A percentile compares a stretch with the other conserved stretches of the same genome.
phyloP scores from a whole-genome alignment of 2,888 invertebrate species.

The Eristalis arbustorum region DNA sequence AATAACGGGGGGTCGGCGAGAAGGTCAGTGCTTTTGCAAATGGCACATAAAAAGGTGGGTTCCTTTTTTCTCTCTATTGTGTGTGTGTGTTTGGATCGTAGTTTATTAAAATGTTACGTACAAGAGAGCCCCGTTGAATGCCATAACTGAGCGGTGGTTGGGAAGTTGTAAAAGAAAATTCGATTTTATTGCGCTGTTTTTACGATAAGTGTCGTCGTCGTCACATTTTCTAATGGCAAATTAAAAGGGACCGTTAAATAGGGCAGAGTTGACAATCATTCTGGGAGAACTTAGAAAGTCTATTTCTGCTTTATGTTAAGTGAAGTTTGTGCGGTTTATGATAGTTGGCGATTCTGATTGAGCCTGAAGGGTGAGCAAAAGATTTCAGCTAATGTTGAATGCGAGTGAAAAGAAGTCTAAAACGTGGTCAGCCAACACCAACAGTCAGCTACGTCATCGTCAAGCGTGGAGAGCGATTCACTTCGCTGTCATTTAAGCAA shows the following conservation, averaged over 20 bases:
- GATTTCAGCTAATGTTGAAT: too few species aligned
- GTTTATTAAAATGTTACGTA: background rate
- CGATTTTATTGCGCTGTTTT: background rate
- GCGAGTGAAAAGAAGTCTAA: too few species aligned
- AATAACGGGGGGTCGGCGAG: slow-evolving; percentile 15
- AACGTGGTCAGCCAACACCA: too few species aligned
- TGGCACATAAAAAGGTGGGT: background rate
- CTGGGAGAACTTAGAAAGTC: too few species aligned
- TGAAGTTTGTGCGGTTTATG: too few species aligned
- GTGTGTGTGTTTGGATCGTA: background rate
- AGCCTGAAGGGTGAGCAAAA: too few species aligned
- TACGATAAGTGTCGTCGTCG: background rate
- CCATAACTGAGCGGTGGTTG: background rate
- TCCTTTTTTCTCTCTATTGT: background rate
- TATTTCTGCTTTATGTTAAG: too few species aligned
- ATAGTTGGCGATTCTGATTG: too few species aligned
- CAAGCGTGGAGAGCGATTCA: too few species aligned
- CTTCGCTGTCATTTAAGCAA: too few species aligned
- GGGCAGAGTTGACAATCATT: background rate
- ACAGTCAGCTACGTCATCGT: too few species aligned
- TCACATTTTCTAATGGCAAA: background rate
- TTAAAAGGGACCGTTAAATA: background rate
- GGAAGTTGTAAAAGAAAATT: background rate
- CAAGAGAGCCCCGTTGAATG: background rate
- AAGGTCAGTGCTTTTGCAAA: background rate